These are phyloP conservation scores for Mythimna impura DNA, from an alignment of 2,888 invertebrate species.

Conservation along the genomic window DNA sequence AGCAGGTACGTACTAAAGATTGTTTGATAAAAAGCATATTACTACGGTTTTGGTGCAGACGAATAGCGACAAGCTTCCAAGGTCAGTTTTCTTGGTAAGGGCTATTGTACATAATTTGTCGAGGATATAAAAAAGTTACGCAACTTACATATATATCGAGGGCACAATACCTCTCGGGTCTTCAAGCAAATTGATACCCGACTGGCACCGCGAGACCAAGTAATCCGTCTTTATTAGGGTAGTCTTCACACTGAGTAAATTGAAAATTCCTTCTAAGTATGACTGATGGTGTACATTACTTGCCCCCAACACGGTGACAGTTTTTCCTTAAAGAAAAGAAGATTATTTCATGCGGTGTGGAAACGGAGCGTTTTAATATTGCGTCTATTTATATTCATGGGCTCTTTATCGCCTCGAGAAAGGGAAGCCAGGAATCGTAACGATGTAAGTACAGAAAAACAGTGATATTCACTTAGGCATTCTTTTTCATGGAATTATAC, in stretches of 20 bases:
- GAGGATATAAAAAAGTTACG: slow-evolving; percentile 55
- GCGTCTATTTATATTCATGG: slow-evolving; percentile 88
- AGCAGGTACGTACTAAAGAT: slow-evolving; percentile 64
- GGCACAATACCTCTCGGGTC: slow-evolving; percentile 62
- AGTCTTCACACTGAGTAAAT: slow-evolving; percentile 84
- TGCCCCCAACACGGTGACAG: slow-evolving; percentile 84
- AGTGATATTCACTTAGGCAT: slow-evolving; percentile 85
- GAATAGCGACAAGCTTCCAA: slow-evolving; percentile 58
- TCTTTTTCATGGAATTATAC: slow-evolving; percentile 74
- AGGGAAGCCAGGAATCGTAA: slow-evolving; percentile 81
- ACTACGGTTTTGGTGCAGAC: slow-evolving; percentile 59
- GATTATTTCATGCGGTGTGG: slow-evolving; percentile 84
- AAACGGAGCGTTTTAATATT: slow-evolving; percentile 87
- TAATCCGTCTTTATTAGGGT: slow-evolving; percentile 87
- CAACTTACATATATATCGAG: slow-evolving; percentile 48
- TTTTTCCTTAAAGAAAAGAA: slow-evolving; percentile 85
- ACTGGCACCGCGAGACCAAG: slow-evolving; percentile 74
- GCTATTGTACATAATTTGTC: slow-evolving; percentile 62
- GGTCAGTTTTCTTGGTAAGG: slow-evolving; percentile 51
- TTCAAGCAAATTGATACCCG: slow-evolving; percentile 76
- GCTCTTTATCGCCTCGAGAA: slow-evolving; percentile 78
- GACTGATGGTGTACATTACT: slow-evolving; percentile 89
- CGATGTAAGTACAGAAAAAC: slow-evolving; percentile 80
- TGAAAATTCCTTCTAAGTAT: slow-evolving; percentile 90
- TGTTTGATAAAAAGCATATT: slow-evolving; percentile 64